phyloP scores from a whole-genome alignment of 1,140 invertebrate genomes.

The Danaus melanippus region DNA sequence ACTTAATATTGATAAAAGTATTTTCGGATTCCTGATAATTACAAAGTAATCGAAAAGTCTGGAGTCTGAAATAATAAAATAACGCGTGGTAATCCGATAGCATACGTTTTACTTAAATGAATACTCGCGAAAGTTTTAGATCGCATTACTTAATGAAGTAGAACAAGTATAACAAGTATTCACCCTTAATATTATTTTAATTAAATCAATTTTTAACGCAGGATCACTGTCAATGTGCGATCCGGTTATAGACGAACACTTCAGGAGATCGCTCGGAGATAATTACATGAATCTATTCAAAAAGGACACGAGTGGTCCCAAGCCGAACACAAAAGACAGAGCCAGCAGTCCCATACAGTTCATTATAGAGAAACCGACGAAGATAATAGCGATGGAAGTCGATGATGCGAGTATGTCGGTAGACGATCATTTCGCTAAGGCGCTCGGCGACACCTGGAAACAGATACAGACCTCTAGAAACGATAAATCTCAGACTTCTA shows the following conservation, averaged over 20 bases:
- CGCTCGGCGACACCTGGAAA: constrained; percentile 93
- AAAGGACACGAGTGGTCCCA: constrained; percentile 70
- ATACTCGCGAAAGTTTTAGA: no score
- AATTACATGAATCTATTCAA: constrained; percentile 87
- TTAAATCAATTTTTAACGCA: constrained; percentile 37
- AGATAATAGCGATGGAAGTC: constrained; percentile 69
- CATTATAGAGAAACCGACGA: constrained; percentile 48
- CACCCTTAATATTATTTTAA: no score
- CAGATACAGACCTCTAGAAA: constrained; percentile 80
- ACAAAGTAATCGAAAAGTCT: no score
- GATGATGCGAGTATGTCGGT: constrained; percentile 76
- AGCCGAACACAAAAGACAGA: constrained; percentile 66
- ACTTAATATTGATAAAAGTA: no score
- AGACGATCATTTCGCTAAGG: constrained; percentile 97
- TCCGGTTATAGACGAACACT: constrained; percentile 96
- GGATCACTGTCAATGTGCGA: constrained; percentile 82
- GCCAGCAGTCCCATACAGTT: constrained; percentile 67
- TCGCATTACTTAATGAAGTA: no score
- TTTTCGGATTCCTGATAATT: no score
- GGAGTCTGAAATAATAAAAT: no score
- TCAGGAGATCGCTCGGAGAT: constrained; percentile 91
- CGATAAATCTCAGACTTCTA: constrained; percentile 37
- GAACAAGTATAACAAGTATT: no score
- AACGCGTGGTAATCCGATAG: no score
- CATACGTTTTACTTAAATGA: no score